Evolutionary conservation across 2,888 invertebrate species (phyloP), one percentile per base, ranked within the genome.

Genomic region (Linhomoeus sp.): DNA sequence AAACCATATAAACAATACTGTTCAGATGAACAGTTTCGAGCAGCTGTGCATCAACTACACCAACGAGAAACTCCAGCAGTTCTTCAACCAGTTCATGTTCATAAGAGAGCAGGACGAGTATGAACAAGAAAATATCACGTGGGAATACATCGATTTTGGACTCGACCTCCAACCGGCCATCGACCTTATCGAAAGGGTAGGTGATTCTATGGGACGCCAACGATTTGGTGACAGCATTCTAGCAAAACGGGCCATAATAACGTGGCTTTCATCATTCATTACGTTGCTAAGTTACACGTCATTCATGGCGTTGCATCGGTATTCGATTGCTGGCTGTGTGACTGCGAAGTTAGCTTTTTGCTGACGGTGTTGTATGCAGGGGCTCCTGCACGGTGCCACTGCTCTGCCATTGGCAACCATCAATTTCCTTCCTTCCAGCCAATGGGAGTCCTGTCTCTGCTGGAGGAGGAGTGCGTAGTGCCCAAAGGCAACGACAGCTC

Each of bases 91-190:
- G 43, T 59, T 56, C 49, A 58, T 62, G 59, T 62, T 62, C 47
- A 54, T 59, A 23, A 55, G 56, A 39, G 58, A 61, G 48, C 57
- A 59, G 50, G 52, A 52, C 22, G 61, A 61, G 45, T 62, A 62
- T 49, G 45, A 54, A 41, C 53, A 53, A 26, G 62, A 62, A 47
- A 55, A 58, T 17, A 56, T 62, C 48, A 49, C 53, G 41, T 61
- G 88, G 88, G 76, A 76, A 57, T 87, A 87, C 75, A 86, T 87
- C 71, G 87, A 88, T 77, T 90, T 87, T 46, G 59, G 58, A 19
- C 52, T 56, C 36, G 61, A 62, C 45, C 51, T 62, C 1, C 58
- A 60, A 45, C 56, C 55, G 3, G 58, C 61, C 12, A 60, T 62
- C 39, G 55, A 58, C 40, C 45, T 62, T 36, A 58, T 62, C 46